phyloP scores from a whole-genome alignment of 2,113 vertebrate genomes.

The Ursus arctos region DNA sequence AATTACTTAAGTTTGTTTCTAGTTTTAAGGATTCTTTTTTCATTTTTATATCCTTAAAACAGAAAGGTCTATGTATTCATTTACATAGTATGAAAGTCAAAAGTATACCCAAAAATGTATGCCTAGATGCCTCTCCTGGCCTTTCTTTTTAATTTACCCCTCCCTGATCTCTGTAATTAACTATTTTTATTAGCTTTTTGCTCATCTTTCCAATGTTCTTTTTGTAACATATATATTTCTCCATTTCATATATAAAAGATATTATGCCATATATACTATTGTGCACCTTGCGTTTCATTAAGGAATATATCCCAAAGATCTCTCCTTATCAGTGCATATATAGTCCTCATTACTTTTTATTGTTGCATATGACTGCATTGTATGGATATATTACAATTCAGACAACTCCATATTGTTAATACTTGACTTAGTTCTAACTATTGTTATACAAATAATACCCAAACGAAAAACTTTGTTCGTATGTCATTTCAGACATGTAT shows the following conservation, averaged over 20 bases:
- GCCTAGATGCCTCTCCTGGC: not conserved
- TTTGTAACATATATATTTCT: not conserved
- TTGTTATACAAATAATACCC: not conserved
- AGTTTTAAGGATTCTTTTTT: not conserved
- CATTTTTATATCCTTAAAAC: not conserved
- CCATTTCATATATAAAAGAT: not conserved
- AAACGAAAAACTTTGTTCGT: not conserved
- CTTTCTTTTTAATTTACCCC: not conserved
- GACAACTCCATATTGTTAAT: not conserved
- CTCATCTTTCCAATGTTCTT: not conserved
- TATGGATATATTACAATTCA: not conserved
- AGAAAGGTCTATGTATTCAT: not conserved
- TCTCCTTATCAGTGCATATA: not conserved
- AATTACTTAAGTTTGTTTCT: not conserved
- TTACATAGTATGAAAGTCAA: not conserved
- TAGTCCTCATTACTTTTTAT: not conserved
- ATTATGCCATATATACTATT: not conserved
- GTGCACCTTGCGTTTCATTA: not conserved
- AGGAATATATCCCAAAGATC: not conserved
- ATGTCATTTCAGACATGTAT: not conserved
- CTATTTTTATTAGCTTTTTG: slow-evolving; percentile 28
- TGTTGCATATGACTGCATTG: not conserved
- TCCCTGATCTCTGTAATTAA: not conserved
- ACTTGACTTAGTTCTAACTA: not conserved
- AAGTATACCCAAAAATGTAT: not conserved